phyloP scores from a whole-genome alignment of 2,888 invertebrate species.

The Nyleta sp. region DNA sequence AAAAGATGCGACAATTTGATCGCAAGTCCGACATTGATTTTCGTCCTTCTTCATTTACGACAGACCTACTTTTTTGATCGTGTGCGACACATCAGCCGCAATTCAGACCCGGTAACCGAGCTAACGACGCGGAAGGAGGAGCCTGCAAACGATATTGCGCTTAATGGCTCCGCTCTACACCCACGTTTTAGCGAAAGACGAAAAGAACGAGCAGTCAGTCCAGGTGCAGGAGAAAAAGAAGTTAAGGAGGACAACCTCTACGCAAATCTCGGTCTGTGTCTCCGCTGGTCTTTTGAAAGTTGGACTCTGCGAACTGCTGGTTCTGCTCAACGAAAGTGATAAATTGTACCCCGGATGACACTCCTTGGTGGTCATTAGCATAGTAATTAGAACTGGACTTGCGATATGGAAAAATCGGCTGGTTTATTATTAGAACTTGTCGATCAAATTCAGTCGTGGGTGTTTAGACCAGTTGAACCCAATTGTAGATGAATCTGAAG shows the following conservation, averaged over 20 bases:
- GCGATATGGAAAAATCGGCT: neutral
- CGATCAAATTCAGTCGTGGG: neutral
- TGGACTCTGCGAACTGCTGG: neutral
- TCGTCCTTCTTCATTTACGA: neutral
- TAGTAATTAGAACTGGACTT: neutral
- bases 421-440: neutral
- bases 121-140: constrained; percentile 77
- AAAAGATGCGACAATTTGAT: neutral
- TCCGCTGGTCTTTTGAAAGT: neutral
- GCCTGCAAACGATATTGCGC: constrained; percentile 71
- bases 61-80: constrained; percentile 27
- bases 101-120: constrained; percentile 72
- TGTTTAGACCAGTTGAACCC: too few relatives aligned
- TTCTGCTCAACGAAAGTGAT: too few relatives aligned
- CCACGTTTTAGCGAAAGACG: constrained; percentile 67
- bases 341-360: too few relatives aligned
- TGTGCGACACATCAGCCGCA: constrained; percentile 63
- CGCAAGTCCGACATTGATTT: neutral
- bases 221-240: constrained; percentile 27
- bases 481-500: too few relatives aligned
- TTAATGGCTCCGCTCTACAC: constrained; percentile 75
- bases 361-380: too few relatives aligned
- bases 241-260: constrained; percentile 2
- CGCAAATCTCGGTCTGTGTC: neutral
- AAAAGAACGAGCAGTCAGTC: constrained; percentile 42